phyloP scores from a whole-genome alignment of 2,888 invertebrate species.

The Keiferia lycopersicella region DNA sequence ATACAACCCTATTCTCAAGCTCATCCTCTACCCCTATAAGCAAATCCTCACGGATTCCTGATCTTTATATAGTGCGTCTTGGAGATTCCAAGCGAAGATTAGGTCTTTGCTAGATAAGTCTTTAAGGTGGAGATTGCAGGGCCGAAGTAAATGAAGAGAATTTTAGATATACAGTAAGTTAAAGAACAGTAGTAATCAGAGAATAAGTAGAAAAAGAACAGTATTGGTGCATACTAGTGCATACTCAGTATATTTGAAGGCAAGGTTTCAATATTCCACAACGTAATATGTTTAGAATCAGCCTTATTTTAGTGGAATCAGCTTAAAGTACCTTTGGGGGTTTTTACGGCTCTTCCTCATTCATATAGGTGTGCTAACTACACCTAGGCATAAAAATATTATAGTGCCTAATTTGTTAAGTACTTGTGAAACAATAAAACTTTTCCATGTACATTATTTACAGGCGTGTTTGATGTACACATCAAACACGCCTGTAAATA shows the following conservation, averaged over 20 bases:
- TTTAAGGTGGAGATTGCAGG: background rate
- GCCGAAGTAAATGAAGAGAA: too few species aligned
- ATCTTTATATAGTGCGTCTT: conserved; percentile 67
- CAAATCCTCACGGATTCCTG: conserved; percentile 72
- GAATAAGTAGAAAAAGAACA: too few species aligned
- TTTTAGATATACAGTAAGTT: too few species aligned
- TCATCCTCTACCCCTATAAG: conserved; percentile 66
- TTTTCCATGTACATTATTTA: background rate
- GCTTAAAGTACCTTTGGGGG: too few species aligned
- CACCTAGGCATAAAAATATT: background rate
- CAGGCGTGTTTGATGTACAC: too few species aligned
- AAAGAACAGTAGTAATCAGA: too few species aligned
- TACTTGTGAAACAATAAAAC: conserved; percentile 38
- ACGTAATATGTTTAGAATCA: background rate
- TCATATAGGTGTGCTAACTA: background rate
- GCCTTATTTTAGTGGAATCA: too few species aligned
- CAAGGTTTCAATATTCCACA: background rate
- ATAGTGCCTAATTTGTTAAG: conserved; percentile 26
- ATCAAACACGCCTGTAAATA: too few species aligned
- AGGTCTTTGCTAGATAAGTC: conserved; percentile 19
- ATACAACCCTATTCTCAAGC: conserved; percentile 52
- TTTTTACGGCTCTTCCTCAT: background rate
- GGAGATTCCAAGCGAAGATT: conserved; percentile 47
- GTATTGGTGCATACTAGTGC: too few species aligned
- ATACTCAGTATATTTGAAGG: too few species aligned